Evolutionary conservation across 2,797 vertebrate species (phyloP).

Genomic region (Trachops cirrhosus): DNA sequence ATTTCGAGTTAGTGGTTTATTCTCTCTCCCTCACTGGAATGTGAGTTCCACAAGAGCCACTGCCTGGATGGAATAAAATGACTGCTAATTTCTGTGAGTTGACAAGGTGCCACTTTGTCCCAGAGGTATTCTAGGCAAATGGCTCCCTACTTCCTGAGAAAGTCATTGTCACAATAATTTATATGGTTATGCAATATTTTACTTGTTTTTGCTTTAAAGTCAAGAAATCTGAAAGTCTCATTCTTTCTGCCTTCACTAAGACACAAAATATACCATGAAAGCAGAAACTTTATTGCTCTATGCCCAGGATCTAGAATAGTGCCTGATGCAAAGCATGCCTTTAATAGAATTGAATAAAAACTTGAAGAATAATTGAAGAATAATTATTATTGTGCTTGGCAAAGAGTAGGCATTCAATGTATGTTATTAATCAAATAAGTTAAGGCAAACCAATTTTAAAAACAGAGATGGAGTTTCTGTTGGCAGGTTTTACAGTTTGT

Average conservation of each 20-base stretch:
- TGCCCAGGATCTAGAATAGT: neutral
- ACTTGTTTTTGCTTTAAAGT: constrained; percentile 43
- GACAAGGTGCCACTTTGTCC: neutral
- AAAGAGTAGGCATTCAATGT: neutral
- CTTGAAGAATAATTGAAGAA: constrained; percentile 10
- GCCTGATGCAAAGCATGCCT: neutral
- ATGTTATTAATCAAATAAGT: neutral
- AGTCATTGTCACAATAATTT: neutral
- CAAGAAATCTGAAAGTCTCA: neutral
- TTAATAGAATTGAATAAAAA: neutral
- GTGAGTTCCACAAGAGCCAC: neutral
- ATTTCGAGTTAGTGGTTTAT: neutral
- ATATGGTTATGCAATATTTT: neutral
- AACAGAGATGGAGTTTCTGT: neutral
- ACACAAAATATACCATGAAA: neutral
- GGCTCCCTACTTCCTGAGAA: neutral
- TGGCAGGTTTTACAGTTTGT: neutral
- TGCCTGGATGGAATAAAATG: neutral
- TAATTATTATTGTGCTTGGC: neutral
- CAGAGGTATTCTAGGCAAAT: neutral
- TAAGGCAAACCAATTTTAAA: neutral
- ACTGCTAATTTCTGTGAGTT: neutral
- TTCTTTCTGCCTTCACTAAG: neutral
- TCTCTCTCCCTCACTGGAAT: neutral
- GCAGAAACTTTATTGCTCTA: neutral